Evolutionary conservation across 2,113 vertebrate genomes (phyloP), one percentile per base, ranked within the genome.

Genomic region (Pygoscelis antarcticus): DNA sequence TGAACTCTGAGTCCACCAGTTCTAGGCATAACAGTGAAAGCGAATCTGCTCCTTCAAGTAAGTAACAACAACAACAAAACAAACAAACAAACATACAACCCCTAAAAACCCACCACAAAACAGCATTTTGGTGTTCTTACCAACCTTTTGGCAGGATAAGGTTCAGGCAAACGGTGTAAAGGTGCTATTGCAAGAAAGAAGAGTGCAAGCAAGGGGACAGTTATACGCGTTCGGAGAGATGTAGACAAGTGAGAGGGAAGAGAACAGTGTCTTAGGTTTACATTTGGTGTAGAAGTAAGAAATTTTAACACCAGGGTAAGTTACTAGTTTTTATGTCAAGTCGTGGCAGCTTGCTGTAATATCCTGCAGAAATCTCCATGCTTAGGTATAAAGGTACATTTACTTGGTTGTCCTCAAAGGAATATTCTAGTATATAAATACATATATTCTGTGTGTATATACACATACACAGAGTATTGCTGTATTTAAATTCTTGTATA

Each of bases 21-120:
- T 99, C 99, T 38, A 98, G 99, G 71, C 99, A 99, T 98, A 99
- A 99, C 97, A 99, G 99, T 54, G 99, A 99, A 98, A 99, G 99
- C 9, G 99, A 99, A 97, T 99, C 99, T 69, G 98, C 98, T 36
- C 99, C 99, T 26, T 99, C 99, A 54, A 99, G 99, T 99, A 97
- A 98, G 99, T 96, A 80, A 57, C 17, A 69, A 26, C 22, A 64
- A 3, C 29, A 46, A 65, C 5, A 9, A 61, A 58, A 36, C 6
- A 38, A 52, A 36, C 6, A 38, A 52, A 46, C 5, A 15, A 34
- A 23, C n/a, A 17, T 25, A 14, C 20, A 54, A 46, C 6, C 1
- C 10, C 10, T 42, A 42, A 15, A 10, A 42, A 7, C 4, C 11
- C 9, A 64, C 9, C 20, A 77, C 16, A 62, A 81, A 36, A 54